These are phyloP conservation scores for Eumerus sabulonum DNA, from an alignment of 2,888 invertebrate genomes.

Conservation along the genomic window DNA sequence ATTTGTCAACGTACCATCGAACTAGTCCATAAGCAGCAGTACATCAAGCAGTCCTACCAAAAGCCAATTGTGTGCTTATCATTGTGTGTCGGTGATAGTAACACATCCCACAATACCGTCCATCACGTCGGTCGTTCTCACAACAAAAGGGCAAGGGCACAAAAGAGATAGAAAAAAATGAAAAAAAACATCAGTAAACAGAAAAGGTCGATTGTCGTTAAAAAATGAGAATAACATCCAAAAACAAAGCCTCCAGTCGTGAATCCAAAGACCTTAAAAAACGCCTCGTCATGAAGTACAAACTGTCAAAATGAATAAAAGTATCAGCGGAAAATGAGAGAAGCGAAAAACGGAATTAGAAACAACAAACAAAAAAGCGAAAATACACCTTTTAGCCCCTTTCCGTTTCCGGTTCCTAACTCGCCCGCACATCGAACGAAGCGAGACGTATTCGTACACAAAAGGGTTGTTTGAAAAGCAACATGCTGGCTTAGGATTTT, in stretches of 20 bases:
- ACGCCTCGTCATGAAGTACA: constrained; percentile 50
- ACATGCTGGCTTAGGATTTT: constrained; percentile 48
- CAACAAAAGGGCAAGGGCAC: constrained; percentile 32
- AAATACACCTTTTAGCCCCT: constrained; percentile 55
- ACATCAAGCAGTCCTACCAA: constrained; percentile 16
- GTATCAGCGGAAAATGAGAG: constrained; percentile 37
- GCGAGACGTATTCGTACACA: constrained; percentile 17
- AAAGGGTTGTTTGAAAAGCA: constrained; percentile 45
- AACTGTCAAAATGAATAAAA: constrained; percentile 68
- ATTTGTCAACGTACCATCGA: constrained; percentile 46
- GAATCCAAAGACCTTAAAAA: constrained; percentile 37
- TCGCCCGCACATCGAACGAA: constrained; percentile 19
- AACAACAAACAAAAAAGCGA: too few species aligned
- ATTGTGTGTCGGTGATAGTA: constrained; percentile 41
- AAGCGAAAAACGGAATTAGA: too few species aligned
- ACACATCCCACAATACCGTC: constrained; percentile 5
- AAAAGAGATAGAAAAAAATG: background rate
- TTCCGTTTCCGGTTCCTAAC: background rate
- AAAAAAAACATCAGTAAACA: constrained; percentile 5
- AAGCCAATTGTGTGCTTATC: constrained; percentile 27
- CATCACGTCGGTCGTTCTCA: constrained; percentile 15
- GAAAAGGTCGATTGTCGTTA: constrained; percentile 10
- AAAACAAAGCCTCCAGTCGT: constrained; percentile 7
- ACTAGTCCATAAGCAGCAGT: constrained; percentile 20
- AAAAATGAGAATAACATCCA: constrained; percentile 33